Evolutionary conservation across 2,888 invertebrate genomes (phyloP).

Genomic region (Spodoptera littoralis): DNA sequence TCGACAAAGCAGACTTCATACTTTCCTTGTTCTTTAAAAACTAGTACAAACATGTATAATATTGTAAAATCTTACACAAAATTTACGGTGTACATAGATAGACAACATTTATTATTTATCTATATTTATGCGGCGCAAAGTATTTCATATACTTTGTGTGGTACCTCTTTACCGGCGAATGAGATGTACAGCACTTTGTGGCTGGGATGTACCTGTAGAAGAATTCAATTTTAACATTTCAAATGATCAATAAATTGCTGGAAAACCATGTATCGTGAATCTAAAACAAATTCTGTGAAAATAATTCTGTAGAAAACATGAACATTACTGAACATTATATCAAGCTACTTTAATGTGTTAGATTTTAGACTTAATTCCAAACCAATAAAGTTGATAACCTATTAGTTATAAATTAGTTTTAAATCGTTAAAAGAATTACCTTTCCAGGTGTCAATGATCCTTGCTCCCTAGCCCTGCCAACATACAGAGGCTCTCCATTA

Average conservation of each 20-base stretch:
- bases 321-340: no score
- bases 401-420: no score
- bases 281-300: no score
- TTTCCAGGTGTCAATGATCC: constrained; percentile 89
- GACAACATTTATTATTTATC: neutral
- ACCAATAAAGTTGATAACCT: no score
- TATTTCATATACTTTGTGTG: constrained; percentile 76
- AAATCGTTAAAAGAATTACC: constrained; percentile 62
- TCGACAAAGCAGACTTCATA: constrained; percentile 45
- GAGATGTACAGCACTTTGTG: constrained; percentile 80
- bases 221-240: no score
- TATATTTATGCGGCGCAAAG: constrained; percentile 64
- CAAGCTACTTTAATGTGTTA: no score
- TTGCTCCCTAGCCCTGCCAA: constrained; percentile 87
- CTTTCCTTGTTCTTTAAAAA: constrained; percentile 19
- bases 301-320: no score
- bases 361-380: no score
- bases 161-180: constrained; percentile 77
- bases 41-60: constrained; percentile 31
- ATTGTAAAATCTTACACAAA: constrained; percentile 35
- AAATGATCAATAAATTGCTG: no score
- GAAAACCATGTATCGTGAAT: no score
- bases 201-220: constrained; percentile 77
- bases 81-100: constrained; percentile 1
- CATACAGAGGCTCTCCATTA: constrained; percentile 84